phyloP scores from a whole-genome alignment of 1,140 invertebrate species.

The Mercenaria mercenaria region DNA sequence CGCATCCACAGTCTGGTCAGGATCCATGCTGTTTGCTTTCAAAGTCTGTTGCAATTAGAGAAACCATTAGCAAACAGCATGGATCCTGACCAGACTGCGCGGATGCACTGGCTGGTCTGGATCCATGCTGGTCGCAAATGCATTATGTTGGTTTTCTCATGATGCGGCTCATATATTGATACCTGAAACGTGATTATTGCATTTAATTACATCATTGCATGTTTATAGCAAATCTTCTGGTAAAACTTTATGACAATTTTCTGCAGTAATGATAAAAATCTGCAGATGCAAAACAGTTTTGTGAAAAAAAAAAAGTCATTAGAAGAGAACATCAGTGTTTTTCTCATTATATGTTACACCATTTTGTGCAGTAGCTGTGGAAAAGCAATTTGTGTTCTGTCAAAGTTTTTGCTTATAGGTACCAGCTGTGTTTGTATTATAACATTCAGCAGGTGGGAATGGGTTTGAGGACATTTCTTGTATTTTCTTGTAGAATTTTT shows the following conservation, averaged over 20 bases:
- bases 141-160: no score
- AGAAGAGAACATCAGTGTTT: neutral
- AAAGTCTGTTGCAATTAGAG: no score
- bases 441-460: neutral
- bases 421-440: slow-evolving; percentile 14
- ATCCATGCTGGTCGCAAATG: no score
- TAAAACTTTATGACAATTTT: neutral
- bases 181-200: neutral
- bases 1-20: no score
- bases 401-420: neutral
- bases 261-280: neutral
- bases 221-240: neutral
- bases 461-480: neutral
- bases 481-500: no score
- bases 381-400: neutral
- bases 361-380: neutral
- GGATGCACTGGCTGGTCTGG: no score
- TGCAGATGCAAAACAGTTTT: neutral
- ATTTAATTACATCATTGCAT: slow-evolving; percentile 29
- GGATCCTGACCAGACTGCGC: no score
- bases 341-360: slow-evolving; percentile 10
- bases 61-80: no score
- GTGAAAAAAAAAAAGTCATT: neutral
- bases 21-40: no score
- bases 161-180: no score